Base-by-base conservation (phyloP, 2,113 vertebrate species). In the Protobothrops mucrosquamatus region DNA sequence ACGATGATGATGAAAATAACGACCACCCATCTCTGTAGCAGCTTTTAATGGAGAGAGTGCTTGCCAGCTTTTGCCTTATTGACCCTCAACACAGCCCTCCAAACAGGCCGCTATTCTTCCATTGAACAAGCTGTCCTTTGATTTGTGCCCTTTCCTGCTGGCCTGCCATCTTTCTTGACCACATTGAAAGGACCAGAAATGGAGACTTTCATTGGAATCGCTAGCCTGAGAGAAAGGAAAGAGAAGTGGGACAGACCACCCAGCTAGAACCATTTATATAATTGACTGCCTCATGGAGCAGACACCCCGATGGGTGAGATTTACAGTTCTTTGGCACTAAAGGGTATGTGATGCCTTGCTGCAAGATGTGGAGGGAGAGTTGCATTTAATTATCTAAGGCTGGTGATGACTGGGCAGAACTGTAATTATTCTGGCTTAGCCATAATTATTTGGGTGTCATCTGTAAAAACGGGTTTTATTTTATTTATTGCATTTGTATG, bases 111-210 rank as follows among this genome's bases (percentile, higher is more conserved):
- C 92, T 90, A 87, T 93, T 90, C 57, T 90, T 90, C 74, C n/a
- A 5, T 43, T 54, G 57, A 87, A 90, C 74, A 90, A 90, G 89
- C 81, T 64, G 46, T 64, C 18, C 56, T 87, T 93, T 61, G 86
- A 89, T 90, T 90, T 48, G 20, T 85, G 55, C n/a, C 55, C 74
- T 93, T 93, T 87, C 88, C 81, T 87, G n/a, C 86, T 86, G 89
- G 89, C 89, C 89, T 90, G 92, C 48, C n/a, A 54, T 93, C 74
- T 90, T 81, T 29, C 92, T 57, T 90, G 81, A 90, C 74, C 54
- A 90, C n/a, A 92, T 81, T 96, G 95, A 96, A 96, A 81, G 34
- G 34, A 94, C 95, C 93, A 95, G 89, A 56, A 55, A 61, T 11
- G 3, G 88, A 56, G 52, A 94, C 88, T 92, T 92, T 89, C 90